Evolutionary conservation across 1,140 invertebrate species (phyloP).

Genomic region (Drosophila tropicalis): DNA sequence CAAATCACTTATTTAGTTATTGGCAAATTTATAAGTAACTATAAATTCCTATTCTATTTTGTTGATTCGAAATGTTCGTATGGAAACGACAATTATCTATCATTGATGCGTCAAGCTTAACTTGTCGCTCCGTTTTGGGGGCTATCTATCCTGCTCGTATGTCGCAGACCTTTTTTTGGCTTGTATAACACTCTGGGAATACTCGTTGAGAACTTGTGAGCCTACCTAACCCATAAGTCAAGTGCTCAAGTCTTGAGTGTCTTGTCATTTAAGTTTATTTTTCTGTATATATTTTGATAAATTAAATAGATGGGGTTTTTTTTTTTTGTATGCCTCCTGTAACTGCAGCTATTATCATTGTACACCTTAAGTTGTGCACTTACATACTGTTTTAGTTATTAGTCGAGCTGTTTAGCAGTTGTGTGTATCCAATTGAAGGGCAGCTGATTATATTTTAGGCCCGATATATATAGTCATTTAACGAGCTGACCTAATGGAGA

Average conservation of each 20-base stretch:
- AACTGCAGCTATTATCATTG: not conserved
- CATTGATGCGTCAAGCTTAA: conserved; percentile 23
- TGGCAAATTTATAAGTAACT: not conserved
- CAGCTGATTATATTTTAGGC: not conserved
- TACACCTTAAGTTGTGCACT: conserved; percentile 20
- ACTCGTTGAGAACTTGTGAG: conserved; percentile 25
- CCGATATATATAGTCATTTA: not conserved
- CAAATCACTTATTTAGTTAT: not conserved
- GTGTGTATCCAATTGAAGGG: conserved; percentile 22
- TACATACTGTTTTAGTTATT: conserved; percentile 15
- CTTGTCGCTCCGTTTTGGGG: conserved; percentile 16
- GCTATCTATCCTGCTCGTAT: not conserved
- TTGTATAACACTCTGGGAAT: conserved; percentile 44
- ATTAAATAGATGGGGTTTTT: conserved; percentile 59
- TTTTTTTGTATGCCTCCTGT: not conserved
- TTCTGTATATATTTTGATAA: conserved; percentile 59
- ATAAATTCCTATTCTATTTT: not conserved
- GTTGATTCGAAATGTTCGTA: not conserved
- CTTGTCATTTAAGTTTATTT: conserved; percentile 62
- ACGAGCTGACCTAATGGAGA: not conserved
- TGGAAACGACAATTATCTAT: conserved; percentile 12
- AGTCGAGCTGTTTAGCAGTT: conserved; percentile 36
- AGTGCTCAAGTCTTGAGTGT: conserved; percentile 65
- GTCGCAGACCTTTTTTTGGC: conserved; percentile 18
- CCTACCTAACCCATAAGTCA: conserved; percentile 45